These are phyloP conservation scores for Euphydryas editha DNA, from an alignment of 2,888 invertebrate genomes.

Conservation along the genomic window DNA sequence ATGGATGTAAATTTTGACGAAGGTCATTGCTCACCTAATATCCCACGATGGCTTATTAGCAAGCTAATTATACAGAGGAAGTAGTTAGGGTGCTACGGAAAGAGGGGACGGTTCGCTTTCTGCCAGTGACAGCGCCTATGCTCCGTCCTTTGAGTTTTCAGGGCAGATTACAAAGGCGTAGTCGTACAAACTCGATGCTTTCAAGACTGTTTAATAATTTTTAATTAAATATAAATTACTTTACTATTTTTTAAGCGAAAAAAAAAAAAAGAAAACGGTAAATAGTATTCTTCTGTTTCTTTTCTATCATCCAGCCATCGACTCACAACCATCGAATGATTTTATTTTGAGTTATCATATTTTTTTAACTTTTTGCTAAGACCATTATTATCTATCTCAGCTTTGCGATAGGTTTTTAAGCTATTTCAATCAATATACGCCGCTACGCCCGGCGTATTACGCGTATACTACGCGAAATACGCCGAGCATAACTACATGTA, in stretches of 20 bases:
- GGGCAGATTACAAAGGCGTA: constrained; percentile 28
- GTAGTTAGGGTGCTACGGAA: constrained; percentile 53
- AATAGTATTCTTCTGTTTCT: background rate
- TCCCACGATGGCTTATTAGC: constrained; percentile 74
- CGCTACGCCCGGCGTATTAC: too few species aligned
- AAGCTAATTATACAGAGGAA: constrained; percentile 79
- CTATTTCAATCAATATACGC: too few species aligned
- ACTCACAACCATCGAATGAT: too few species aligned
- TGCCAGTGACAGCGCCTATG: constrained; percentile 42
- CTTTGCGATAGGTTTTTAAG: too few species aligned
- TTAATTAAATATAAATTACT: background rate
- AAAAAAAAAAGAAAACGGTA: background rate
- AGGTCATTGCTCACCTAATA: constrained; percentile 61
- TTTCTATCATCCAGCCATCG: too few species aligned
- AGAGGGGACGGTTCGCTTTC: constrained; percentile 40
- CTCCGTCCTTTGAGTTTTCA: constrained; percentile 37
- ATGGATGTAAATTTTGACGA: constrained; percentile 45
- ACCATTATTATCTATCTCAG: too few species aligned
- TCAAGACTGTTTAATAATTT: background rate
- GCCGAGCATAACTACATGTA: too few species aligned
- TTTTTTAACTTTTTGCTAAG: too few species aligned
- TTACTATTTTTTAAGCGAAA: too few species aligned
- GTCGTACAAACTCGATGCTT: background rate
- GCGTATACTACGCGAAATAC: too few species aligned
- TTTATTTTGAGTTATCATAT: too few species aligned